Percentiles rank a stretch among this genome's conserved stretches.
These are phyloP conservation scores for Iselma pallidipennis DNA, from an alignment of 2,888 invertebrate species.

Conservation along the genomic window DNA sequence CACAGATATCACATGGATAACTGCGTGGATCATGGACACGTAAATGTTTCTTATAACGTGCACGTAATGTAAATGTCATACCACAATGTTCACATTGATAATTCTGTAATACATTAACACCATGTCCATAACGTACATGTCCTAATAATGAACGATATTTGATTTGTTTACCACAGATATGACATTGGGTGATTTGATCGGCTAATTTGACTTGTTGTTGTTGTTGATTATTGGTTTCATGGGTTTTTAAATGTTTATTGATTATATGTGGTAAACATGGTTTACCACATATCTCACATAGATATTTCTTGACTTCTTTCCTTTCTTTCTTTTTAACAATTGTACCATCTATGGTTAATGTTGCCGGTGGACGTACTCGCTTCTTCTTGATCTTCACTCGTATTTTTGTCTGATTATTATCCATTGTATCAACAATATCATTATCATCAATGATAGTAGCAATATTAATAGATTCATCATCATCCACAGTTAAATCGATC, in stretches of 20 bases:
- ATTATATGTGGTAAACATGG: not conserved
- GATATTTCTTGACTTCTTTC: not conserved
- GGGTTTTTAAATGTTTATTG: not conserved
- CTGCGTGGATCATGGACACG: not conserved
- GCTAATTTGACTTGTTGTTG: not conserved
- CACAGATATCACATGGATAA: not conserved
- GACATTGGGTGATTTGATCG: not conserved
- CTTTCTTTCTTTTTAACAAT: not conserved
- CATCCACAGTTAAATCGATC: too few relatives aligned
- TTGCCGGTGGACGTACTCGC: not conserved
- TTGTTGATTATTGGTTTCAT: not conserved
- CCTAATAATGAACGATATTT: not conserved
- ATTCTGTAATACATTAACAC: not conserved
- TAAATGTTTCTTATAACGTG: not conserved
- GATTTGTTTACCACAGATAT: not conserved
- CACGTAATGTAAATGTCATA: not conserved
- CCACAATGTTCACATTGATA: not conserved
- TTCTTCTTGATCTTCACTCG: not conserved
- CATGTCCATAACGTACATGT: not conserved
- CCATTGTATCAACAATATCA: too few relatives aligned
- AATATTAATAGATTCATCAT: too few relatives aligned
- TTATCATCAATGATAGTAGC: not conserved
- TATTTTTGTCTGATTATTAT: not conserved
- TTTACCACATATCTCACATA: not conserved
- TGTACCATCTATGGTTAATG: not conserved